Percentiles rank a stretch among this genome's conserved stretches.
Conservation (phyloP, 1,140 invertebrate species). For the Diorhabda elongata region DNA sequence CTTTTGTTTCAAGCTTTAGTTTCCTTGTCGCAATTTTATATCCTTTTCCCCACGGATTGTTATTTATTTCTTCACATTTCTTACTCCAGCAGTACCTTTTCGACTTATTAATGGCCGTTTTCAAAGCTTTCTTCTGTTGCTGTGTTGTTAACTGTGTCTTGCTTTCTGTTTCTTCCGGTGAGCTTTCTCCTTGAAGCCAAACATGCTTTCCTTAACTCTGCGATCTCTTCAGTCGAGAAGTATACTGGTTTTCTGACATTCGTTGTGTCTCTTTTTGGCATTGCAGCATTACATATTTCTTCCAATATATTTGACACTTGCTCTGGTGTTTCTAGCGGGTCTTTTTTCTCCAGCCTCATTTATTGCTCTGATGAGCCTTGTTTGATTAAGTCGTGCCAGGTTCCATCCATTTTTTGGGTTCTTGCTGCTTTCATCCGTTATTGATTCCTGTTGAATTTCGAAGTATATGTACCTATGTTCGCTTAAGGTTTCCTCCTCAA, state of each 20-base stretch:
- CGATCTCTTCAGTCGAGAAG: constrained; percentile 16
- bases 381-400: neutral
- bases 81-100: constrained; percentile 18
- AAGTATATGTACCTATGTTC: neutral
- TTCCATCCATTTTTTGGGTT: neutral
- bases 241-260: neutral
- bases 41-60: constrained; percentile 20
- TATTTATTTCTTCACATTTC: constrained; percentile 14
- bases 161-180: neutral
- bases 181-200: neutral
- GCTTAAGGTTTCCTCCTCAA: neutral
- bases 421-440: neutral
- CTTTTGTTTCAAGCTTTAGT: neutral
- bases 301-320: neutral
- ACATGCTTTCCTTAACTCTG: constrained; percentile 5
- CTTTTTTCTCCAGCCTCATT: neutral
- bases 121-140: neutral
- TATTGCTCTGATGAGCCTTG: neutral
- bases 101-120: constrained; percentile 3
- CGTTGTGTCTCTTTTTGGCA: neutral
- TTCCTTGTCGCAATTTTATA: constrained; percentile 17
- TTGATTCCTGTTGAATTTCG: neutral
- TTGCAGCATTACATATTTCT: too few relatives aligned
- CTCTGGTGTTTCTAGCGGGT: neutral
- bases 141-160: neutral